Evolutionary conservation across 2,888 invertebrate species (phyloP).

Genomic region (Amphipyra tragopoginis): DNA sequence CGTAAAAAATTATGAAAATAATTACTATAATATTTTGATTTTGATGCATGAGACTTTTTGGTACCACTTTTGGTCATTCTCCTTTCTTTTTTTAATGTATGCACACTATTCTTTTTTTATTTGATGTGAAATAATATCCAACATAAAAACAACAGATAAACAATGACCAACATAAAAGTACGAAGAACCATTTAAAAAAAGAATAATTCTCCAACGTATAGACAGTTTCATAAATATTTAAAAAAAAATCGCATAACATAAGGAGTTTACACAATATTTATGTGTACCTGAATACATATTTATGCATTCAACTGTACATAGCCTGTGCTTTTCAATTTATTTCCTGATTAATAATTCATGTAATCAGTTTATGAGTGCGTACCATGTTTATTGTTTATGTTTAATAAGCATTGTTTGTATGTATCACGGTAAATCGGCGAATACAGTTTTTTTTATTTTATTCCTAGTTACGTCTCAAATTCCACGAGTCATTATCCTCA

Average conservation of each 20-base stretch:
- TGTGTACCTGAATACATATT: conserved; percentile 35
- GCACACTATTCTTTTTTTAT: no score
- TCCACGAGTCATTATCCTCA: neutral
- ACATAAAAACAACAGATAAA: no score
- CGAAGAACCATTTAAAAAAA: neutral
- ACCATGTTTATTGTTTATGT: conserved; percentile 33
- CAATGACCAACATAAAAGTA: neutral
- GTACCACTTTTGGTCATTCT: no score
- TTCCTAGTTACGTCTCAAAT: neutral
- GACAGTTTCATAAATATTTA: conserved; percentile 26
- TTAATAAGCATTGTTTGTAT: conserved; percentile 23
- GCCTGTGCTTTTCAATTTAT: conserved; percentile 43
- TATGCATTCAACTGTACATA: conserved; percentile 40
- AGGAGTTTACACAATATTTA: conserved; percentile 35
- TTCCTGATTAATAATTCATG: conserved; percentile 44
- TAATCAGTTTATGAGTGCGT: conserved; percentile 38
- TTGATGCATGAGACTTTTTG: no score
- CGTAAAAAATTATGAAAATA: no score
- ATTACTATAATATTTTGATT: no score
- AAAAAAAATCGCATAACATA: conserved; percentile 24
- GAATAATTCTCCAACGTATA: neutral
- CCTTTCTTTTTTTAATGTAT: no score
- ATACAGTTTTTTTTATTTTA: conserved; percentile 6
- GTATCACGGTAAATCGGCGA: neutral
- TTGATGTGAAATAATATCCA: no score